Percentiles rank a stretch among this genome's conserved stretches.
Conservation (phyloP, 2,888 invertebrate genomes). For the Atethmia centrago region DNA sequence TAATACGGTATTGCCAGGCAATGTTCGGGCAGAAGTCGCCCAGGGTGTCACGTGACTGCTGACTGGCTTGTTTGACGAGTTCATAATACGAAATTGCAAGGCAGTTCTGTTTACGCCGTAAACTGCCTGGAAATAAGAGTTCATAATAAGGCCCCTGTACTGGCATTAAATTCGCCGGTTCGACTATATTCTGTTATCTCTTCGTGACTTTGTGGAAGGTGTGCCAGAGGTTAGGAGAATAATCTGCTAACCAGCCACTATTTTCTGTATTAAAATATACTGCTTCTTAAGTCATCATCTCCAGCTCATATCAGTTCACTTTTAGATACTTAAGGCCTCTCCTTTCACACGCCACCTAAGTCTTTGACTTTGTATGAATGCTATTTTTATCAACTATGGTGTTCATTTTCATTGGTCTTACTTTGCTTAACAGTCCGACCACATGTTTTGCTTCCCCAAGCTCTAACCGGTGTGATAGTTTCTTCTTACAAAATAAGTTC, state of each 20-base stretch:
- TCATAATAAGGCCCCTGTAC: too few relatives aligned
- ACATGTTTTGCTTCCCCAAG: constrained; percentile 14
- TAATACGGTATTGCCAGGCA: too few relatives aligned
- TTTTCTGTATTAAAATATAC: not conserved
- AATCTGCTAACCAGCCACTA: not conserved
- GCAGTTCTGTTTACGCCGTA: too few relatives aligned
- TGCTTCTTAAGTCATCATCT: not conserved
- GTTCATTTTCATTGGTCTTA: not conserved
- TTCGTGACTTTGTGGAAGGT: constrained; percentile 27
- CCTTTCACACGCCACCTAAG: not conserved
- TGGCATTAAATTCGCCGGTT: constrained; percentile 44
- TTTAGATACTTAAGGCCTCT: not conserved
- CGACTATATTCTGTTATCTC: constrained; percentile 67
- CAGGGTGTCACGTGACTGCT: too few relatives aligned
- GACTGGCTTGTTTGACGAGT: too few relatives aligned
- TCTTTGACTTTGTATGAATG: not conserved
- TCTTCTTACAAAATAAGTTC: constrained; percentile 8
- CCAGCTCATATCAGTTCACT: not conserved
- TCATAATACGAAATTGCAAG: too few relatives aligned
- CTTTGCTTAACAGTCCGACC: not conserved
- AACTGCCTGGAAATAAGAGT: too few relatives aligned
- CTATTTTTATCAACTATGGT: not conserved
- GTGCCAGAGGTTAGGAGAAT: constrained; percentile 6
- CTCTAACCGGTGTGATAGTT: constrained; percentile 1
- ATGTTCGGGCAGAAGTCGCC: too few relatives aligned